Percentiles rank a stretch among this genome's conserved stretches.
These are phyloP conservation scores for Drosophila mauritiana DNA, from an alignment of 1,140 invertebrate genomes.

Conservation along the genomic window DNA sequence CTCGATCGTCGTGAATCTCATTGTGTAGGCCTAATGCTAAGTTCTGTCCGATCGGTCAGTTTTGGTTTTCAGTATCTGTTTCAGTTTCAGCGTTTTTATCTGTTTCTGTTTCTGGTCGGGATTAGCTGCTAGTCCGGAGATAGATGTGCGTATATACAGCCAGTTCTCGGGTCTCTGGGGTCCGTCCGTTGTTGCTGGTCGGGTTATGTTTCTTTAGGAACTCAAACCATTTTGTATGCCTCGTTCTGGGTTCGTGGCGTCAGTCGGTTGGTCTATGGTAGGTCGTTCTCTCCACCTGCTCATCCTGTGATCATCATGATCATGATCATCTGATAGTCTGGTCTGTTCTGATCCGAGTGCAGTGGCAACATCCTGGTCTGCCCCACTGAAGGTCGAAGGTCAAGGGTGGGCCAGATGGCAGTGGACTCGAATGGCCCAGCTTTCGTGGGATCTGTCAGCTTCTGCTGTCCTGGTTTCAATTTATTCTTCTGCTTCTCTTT, in stretches of 20 bases:
- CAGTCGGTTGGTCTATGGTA: constrained; percentile 42
- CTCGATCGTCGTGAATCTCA: constrained; percentile 44
- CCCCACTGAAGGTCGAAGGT: background rate
- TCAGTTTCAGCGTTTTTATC: too few relatives aligned
- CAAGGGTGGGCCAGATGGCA: constrained; percentile 4
- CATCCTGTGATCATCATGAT: background rate
- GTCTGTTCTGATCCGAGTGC: constrained; percentile 7
- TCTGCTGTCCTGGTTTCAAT: constrained; percentile 11
- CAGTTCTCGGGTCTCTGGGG: constrained; percentile 25
- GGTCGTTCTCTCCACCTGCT: constrained; percentile 1
- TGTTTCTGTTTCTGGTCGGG: constrained; percentile 15
- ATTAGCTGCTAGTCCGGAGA: constrained; percentile 31
- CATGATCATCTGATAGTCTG: background rate
- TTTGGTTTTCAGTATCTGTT: background rate
- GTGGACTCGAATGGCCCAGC: background rate
- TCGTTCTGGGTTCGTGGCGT: constrained; percentile 42
- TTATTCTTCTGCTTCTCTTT: constrained; percentile 3
- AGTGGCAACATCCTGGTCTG: constrained; percentile 14
- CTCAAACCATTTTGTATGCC: constrained; percentile 76
- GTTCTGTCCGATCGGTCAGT: constrained; percentile 32
- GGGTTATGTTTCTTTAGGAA: constrained; percentile 74
- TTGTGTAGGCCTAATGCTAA: constrained; percentile 57
- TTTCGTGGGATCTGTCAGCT: constrained; percentile 8
- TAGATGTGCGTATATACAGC: constrained; percentile 77
- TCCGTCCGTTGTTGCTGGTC: constrained; percentile 34